phyloP scores from a whole-genome alignment of 2,113 vertebrate genomes.

The Oncorhynchus kisutch region DNA sequence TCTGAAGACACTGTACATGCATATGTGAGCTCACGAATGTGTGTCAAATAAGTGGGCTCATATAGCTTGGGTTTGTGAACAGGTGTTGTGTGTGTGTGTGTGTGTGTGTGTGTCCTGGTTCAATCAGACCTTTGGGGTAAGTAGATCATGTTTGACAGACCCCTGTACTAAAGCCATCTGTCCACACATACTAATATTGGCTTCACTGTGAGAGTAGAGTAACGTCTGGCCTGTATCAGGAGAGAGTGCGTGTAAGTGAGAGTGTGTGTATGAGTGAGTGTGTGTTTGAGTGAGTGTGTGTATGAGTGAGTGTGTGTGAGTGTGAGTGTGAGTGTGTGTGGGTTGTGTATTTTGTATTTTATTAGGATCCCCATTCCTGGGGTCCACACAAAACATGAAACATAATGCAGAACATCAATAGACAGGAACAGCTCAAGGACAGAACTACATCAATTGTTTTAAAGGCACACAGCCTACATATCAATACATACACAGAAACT shows the following conservation, averaged over 20 bases:
- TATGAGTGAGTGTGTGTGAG: background rate
- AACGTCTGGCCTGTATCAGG: constrained; percentile 44
- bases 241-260: constrained; percentile 5
- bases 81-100: constrained; percentile 3
- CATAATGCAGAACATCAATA: too few relatives aligned
- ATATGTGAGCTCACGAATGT: too few relatives aligned
- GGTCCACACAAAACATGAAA: too few relatives aligned
- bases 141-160: constrained; percentile 73
- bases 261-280: constrained; percentile 6
- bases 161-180: constrained; percentile 70
- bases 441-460: rapidly evolving
- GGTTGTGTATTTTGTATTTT: too few relatives aligned
- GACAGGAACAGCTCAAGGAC: too few relatives aligned
- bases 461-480: too few relatives aligned
- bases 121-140: constrained; percentile 64
- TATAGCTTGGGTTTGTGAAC: too few relatives aligned
- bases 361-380: too few relatives aligned
- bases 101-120: constrained; percentile 41
- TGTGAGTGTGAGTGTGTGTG: too few relatives aligned
- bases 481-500: too few relatives aligned
- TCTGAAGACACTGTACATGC: too few relatives aligned
- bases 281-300: background rate
- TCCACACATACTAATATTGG: constrained; percentile 72
- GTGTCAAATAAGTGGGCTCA: too few relatives aligned
- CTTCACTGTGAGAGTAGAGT: constrained; percentile 10